Percentiles rank a stretch among this genome's conserved stretches.
phyloP scores from a whole-genome alignment of 2,888 invertebrate species.

The Conomelus anceps region DNA sequence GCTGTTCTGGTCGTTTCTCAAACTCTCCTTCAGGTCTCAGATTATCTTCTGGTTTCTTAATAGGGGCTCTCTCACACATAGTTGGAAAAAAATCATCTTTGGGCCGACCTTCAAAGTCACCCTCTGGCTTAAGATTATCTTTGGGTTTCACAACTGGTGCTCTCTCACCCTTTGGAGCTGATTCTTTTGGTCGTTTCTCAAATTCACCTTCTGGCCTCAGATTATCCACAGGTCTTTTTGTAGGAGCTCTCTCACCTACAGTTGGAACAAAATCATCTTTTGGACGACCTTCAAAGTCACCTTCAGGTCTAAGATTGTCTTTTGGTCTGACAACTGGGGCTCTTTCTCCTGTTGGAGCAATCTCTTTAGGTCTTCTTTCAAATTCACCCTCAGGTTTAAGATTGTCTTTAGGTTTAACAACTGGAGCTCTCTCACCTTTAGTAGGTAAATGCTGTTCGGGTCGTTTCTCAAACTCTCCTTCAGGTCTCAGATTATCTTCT shows the following conservation, averaged over 20 bases:
- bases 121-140: conserved; percentile 39
- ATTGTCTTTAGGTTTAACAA: conserved; percentile 41
- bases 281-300: conserved; percentile 37
- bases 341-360: conserved; percentile 38
- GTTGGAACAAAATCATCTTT: conserved; percentile 38
- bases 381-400: conserved; percentile 41
- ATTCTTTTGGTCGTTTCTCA: conserved; percentile 40
- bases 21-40: conserved; percentile 49
- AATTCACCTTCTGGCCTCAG: conserved; percentile 46
- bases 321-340: conserved; percentile 38
- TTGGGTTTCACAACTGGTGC: conserved; percentile 38
- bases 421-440: conserved; percentile 45
- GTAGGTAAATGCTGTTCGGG: conserved; percentile 44
- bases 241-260: conserved; percentile 37
- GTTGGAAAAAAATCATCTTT: background rate
- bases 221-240: conserved; percentile 41
- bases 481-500: conserved; percentile 43
- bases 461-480: conserved; percentile 39
- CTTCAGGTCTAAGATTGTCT: conserved; percentile 39
- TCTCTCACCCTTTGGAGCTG: conserved; percentile 33
- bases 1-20: conserved; percentile 20
- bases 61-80: conserved; percentile 43
- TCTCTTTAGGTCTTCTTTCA: conserved; percentile 42
- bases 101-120: conserved; percentile 39
- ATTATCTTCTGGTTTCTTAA: conserved; percentile 49